Base-by-base conservation (phyloP, 2,797 vertebrate genomes). In the Loris lydekkerianus region DNA sequence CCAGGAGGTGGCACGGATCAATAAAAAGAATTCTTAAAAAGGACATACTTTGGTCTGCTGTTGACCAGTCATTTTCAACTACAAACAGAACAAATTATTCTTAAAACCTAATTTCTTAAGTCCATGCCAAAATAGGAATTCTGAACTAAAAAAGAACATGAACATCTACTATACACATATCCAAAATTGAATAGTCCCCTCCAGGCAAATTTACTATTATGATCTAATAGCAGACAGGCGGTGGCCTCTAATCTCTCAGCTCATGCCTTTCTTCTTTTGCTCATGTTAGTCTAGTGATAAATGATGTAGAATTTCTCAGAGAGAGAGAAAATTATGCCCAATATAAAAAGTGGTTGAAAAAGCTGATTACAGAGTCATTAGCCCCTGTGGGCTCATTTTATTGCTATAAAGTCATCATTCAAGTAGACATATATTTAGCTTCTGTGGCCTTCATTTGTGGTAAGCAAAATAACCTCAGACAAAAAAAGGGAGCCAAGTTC, bases 311-410 rank as follows among this genome's bases (percentile, higher is more conserved):
- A 94, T 98, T 97, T 98, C 96, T 97, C 73, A 95, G 94, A 98
- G 97, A 97, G 96, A 93, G 95, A 95, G 96, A 97, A 96, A 97
- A 97, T 97, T 97, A 98, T 96, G 94, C 95, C 93, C 95, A 96
- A 96, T 97, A 96, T 97, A 97, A 97, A 97, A 98, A 97, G 95
- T 96, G 89, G 96, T 96, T 97, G 95, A 95, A 97, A 98, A 98
- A 95, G 92, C 97, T 97, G 97, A 98, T 98, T 98, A 97, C 90
- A 96, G 97, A 97, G 95, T 97, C 97, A 97, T 98, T 97, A 98
- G 96, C 97, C 96, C 95, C 97, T 97, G 94, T 98, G 96, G 97
- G 95, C 95, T 96, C 97, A 97, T 96, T 97, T 96, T 97, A 98
- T 96, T 97, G 92, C 96, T 96, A 95, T 95, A 96, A 97, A 98